phyloP scores from a whole-genome alignment of 2,797 vertebrate species.

The Iguana delicatissima region DNA sequence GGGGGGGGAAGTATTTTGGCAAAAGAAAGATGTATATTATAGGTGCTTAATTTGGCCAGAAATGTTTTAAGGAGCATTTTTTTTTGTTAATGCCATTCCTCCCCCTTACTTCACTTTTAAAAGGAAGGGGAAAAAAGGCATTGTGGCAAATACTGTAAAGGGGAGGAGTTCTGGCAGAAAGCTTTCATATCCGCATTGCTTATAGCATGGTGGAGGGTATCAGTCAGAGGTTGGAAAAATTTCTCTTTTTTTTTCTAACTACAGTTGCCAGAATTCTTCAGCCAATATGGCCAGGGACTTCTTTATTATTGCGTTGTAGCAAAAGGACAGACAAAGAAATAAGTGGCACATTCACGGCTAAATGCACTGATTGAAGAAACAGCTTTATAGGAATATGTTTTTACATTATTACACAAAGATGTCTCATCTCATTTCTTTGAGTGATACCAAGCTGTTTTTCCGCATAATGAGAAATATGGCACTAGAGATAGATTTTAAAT shows the following conservation, averaged over 20 bases:
- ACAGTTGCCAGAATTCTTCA: neutral
- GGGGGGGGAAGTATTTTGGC: conserved; percentile 51
- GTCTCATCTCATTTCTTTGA: neutral
- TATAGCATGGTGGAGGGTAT: neutral
- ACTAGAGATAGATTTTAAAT: neutral
- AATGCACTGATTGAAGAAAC: neutral
- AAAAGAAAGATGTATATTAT: conserved; percentile 40
- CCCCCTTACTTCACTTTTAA: neutral
- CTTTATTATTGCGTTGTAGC: neutral
- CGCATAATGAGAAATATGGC: neutral
- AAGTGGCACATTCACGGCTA: neutral
- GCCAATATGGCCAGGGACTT: neutral
- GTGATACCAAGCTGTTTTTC: neutral
- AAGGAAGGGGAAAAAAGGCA: neutral
- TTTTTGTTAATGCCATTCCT: neutral
- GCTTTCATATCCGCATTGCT: neutral
- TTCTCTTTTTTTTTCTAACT: neutral
- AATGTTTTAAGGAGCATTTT: conserved; percentile 9
- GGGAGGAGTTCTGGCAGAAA: neutral
- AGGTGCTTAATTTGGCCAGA: neutral
- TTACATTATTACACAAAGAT: neutral
- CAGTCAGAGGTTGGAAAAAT: neutral
- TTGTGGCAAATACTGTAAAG: neutral
- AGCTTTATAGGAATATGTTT: neutral
- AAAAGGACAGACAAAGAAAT: neutral